phyloP scores from a whole-genome alignment of 2,113 vertebrate species.

The Megaceryle maxima region DNA sequence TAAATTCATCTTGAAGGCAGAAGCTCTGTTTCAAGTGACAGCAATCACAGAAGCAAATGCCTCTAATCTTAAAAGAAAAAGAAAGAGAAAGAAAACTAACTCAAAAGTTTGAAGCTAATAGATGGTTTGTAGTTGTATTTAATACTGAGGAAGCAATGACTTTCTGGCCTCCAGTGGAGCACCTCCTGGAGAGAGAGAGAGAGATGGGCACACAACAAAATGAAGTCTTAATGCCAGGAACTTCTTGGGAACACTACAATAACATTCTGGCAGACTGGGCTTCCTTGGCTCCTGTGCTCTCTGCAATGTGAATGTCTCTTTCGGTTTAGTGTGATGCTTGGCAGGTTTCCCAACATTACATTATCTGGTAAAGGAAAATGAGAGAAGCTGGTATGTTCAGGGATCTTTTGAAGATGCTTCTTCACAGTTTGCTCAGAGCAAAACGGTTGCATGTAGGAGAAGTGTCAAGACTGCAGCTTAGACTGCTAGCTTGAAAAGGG shows the following conservation, averaged over 20 bases:
- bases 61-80: conserved; percentile 26
- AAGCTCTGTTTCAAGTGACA: neutral
- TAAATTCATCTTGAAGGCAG: conserved; percentile 17
- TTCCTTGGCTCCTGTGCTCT: conserved; percentile 36
- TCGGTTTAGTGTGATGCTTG: conserved; percentile 41
- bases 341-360: conserved; percentile 36
- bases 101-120: neutral
- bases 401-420: conserved; percentile 33
- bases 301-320: conserved; percentile 42
- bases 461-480: conserved; percentile 1
- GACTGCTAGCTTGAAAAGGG: neutral
- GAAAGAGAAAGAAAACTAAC: conserved; percentile 3
- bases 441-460: neutral
- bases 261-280: conserved; percentile 31
- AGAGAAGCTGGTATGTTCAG: conserved; percentile 11
- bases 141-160: neutral
- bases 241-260: conserved; percentile 19
- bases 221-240: conserved; percentile 5
- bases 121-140: neutral
- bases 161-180: conserved; percentile 12
- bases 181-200: conserved; percentile 19
- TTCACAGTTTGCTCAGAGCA: neutral
- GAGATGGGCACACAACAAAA: neutral
- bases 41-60: neutral
- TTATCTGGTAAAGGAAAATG: conserved; percentile 29